phyloP scores from a whole-genome alignment of 2,797 vertebrate species.

The Erpetoichthys calabaricus region DNA sequence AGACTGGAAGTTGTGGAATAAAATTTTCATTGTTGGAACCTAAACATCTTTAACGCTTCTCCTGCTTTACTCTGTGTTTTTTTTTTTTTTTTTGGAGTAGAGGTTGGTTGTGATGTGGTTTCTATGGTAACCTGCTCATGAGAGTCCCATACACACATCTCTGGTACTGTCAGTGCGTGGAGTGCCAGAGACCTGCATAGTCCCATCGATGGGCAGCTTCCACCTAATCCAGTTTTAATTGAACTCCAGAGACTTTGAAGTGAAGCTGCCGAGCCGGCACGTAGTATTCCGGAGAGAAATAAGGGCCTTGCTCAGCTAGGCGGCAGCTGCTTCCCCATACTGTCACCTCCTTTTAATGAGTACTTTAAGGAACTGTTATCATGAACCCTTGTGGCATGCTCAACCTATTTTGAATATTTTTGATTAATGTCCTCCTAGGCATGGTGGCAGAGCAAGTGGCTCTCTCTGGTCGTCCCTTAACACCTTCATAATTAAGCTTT shows the following conservation, averaged over 20 bases:
- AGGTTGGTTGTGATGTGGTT: conserved; percentile 39
- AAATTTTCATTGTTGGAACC: no score
- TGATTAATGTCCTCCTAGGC: conserved; percentile 38
- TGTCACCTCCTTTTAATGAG: conserved; percentile 54
- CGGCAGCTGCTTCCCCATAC: conserved; percentile 53
- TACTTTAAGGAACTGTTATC: conserved; percentile 30
- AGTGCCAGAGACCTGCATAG: conserved; percentile 42
- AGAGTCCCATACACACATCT: conserved; percentile 49
- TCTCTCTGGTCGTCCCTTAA: conserved; percentile 30
- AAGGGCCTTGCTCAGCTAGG: conserved; percentile 36
- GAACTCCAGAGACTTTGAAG: conserved; percentile 98
- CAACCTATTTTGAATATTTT: conserved; percentile 42
- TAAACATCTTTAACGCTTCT: no score
- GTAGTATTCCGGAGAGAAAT: conserved; percentile 35
- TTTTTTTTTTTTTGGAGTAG: no score
- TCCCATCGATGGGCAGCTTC: conserved; percentile 53
- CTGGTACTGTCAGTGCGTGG: conserved; percentile 50
- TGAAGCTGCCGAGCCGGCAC: conserved; percentile 64
- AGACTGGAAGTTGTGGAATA: no score
- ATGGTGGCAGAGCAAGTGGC: conserved; percentile 29
- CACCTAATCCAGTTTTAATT: conserved; percentile 99
- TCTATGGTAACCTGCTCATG: conserved; percentile 51
- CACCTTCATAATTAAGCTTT: conserved; percentile 41
- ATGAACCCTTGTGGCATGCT: conserved; percentile 18
- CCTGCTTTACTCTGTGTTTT: no score